Evolutionary conservation across 2,888 invertebrate species (phyloP).

Genomic region (Brenthis ino): DNA sequence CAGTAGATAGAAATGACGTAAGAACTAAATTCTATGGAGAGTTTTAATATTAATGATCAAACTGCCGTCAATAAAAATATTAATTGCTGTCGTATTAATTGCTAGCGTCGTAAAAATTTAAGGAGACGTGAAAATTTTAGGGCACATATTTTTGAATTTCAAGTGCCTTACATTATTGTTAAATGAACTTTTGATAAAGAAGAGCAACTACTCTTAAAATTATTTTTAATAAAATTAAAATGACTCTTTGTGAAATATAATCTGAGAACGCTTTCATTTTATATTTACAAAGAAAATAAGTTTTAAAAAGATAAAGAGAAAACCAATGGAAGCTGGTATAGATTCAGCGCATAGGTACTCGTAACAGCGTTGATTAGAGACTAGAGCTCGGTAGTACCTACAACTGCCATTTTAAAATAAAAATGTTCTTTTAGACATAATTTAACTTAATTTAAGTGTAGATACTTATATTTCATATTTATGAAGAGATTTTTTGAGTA

Average conservation of each 20-base stretch:
- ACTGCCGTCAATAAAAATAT: constrained; percentile 71
- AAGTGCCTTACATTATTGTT: neutral
- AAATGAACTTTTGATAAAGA: no score
- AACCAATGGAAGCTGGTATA: neutral
- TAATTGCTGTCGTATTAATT: constrained; percentile 66
- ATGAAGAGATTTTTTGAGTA: no score
- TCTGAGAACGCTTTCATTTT: neutral
- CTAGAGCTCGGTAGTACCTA: neutral
- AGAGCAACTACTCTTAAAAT: no score
- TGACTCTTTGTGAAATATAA: neutral
- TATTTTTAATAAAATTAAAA: neutral
- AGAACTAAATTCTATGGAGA: constrained; percentile 59
- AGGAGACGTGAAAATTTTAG: constrained; percentile 53
- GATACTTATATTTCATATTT: neutral
- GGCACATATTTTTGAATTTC: constrained; percentile 11
- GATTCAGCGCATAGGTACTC: neutral
- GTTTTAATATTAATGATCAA: constrained; percentile 72
- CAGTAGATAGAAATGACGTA: constrained; percentile 57
- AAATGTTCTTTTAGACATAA: neutral
- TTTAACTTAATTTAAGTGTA: neutral
- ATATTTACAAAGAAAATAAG: neutral
- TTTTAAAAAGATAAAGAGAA: neutral
- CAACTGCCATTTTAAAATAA: neutral
- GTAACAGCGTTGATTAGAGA: constrained; percentile 9
- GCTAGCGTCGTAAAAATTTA: constrained; percentile 63